Percentiles rank a stretch among this genome's conserved stretches.
phyloP scores from a whole-genome alignment of 2,113 vertebrate species.

The Barbus barbus region DNA sequence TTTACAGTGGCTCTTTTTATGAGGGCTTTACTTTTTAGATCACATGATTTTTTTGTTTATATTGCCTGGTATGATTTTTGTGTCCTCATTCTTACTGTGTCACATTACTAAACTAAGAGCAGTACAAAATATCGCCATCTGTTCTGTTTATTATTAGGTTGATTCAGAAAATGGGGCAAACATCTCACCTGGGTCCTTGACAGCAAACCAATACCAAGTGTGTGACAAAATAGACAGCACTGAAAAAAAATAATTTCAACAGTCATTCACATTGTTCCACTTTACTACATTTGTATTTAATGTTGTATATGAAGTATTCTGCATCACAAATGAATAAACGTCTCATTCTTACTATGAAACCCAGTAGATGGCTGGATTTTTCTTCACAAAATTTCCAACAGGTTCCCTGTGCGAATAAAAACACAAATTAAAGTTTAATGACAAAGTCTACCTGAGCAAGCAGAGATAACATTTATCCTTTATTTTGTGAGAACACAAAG shows the following conservation, averaged over 20 bases:
- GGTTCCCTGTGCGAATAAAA: constrained; percentile 65
- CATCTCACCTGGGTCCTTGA: constrained; percentile 89
- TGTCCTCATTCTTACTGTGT: not conserved
- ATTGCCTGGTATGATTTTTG: not conserved
- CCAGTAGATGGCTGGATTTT: constrained; percentile 81
- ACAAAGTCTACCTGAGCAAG: not conserved
- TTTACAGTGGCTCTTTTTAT: not conserved
- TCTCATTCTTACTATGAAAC: constrained; percentile 85
- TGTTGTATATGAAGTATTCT: not conserved
- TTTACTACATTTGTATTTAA: not conserved
- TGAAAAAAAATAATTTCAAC: constrained; percentile 59
- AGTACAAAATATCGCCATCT: not conserved
- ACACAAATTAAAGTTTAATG: not conserved
- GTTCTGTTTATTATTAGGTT: not conserved
- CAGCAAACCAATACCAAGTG: constrained; percentile 90
- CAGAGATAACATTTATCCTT: not conserved
- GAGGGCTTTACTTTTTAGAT: not conserved
- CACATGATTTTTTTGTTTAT: not conserved
- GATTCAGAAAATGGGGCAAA: not conserved
- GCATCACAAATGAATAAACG: too few relatives aligned
- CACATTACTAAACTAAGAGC: not conserved
- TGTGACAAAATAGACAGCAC: constrained; percentile 85
- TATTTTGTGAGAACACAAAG: not conserved
- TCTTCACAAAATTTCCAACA: constrained; percentile 67
- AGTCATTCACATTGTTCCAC: not conserved